phyloP scores from a whole-genome alignment of 2,113 vertebrate species.

The Rhagologus leucostigma region DNA sequence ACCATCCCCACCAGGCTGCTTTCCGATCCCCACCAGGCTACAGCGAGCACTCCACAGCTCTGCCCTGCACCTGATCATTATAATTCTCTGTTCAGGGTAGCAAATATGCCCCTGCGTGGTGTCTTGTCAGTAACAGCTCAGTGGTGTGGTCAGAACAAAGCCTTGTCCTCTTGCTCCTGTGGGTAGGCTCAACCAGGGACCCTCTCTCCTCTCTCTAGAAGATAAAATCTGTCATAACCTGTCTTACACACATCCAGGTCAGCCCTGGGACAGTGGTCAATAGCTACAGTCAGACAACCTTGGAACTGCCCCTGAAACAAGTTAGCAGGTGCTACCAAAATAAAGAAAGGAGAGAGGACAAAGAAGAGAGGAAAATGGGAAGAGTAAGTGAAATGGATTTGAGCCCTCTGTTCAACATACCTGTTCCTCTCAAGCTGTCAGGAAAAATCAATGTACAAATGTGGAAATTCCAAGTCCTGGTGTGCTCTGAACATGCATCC shows the following conservation, averaged over 20 bases:
- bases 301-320: background rate
- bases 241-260: background rate
- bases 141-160: rapidly evolving
- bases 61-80: background rate
- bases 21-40: background rate
- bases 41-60: rapidly evolving
- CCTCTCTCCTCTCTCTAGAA: background rate
- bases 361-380: background rate
- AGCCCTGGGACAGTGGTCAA: background rate
- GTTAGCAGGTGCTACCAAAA: background rate
- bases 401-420: background rate
- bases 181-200: background rate
- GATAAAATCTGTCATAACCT: background rate
- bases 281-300: background rate
- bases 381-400: background rate
- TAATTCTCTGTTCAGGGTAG: background rate
- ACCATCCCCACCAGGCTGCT: background rate
- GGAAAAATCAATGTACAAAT: conserved; percentile 32
- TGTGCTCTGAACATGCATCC: background rate
- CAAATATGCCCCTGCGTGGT: background rate
- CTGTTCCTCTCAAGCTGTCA: conserved; percentile 12
- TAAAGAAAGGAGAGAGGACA: background rate
- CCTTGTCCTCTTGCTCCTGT: rapidly evolving
- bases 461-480: conserved; percentile 9
- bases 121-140: background rate